Percentiles rank a stretch among this genome's conserved stretches.
These are phyloP conservation scores for Pseudomyrmex sp. DNA, from an alignment of 1,140 invertebrate genomes.

Conservation along the genomic window DNA sequence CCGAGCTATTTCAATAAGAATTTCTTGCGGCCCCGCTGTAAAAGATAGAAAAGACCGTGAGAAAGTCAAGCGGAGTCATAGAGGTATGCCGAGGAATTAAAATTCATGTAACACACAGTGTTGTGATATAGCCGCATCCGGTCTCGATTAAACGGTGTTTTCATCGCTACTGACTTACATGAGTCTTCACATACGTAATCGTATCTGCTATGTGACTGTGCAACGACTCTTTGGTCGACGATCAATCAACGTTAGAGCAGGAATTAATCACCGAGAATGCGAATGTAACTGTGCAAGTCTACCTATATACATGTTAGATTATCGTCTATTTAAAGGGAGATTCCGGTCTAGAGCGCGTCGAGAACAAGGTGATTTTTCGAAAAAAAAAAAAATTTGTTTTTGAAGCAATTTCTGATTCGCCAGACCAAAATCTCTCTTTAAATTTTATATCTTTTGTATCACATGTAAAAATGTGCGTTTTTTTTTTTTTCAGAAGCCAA, in stretches of 20 bases:
- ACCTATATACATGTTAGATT: background rate
- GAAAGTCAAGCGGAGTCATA: conserved; percentile 26
- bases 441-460: background rate
- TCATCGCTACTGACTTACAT: conserved; percentile 33
- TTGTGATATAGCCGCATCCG: conserved; percentile 45
- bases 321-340: background rate
- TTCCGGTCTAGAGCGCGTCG: no score
- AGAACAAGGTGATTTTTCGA: no score
- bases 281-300: conserved; percentile 51
- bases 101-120: conserved; percentile 52
- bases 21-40: conserved; percentile 21
- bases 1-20: conserved; percentile 31
- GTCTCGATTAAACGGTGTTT: conserved; percentile 45
- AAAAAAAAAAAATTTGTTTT: no score
- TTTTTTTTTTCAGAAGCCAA: conserved; percentile 88
- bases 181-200: background rate
- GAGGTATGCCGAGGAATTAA: conserved; percentile 54
- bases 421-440: no score
- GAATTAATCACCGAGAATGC: conserved; percentile 65
- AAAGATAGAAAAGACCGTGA: conserved; percentile 38
- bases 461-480: background rate
- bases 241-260: conserved; percentile 60
- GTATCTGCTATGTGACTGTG: background rate
- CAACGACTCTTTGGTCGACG: background rate
- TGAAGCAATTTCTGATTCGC: no score